Conservation (phyloP, 1,140 invertebrate species). For the Globodera ellingtonae region DNA sequence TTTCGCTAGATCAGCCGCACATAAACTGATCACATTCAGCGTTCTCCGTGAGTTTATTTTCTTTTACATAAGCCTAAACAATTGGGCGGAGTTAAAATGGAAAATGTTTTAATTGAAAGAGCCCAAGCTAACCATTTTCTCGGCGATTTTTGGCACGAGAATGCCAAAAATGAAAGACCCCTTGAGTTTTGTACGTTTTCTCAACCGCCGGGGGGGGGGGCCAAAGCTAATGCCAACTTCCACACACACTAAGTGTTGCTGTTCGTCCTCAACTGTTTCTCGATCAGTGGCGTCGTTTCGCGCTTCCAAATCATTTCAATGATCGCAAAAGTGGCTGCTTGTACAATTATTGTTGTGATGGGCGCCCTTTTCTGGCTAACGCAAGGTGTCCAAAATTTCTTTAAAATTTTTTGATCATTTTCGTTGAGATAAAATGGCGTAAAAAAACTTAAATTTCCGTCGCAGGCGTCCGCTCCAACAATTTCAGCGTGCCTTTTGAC, state of each 20-base stretch:
- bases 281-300: slow-evolving; percentile 45
- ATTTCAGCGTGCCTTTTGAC: slow-evolving; percentile 26
- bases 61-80: too few relatives aligned
- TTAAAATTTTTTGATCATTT: not conserved
- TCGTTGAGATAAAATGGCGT: not conserved
- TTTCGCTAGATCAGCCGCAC: not conserved
- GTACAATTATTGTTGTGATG: slow-evolving; percentile 46
- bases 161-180: too few relatives aligned
- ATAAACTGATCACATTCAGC: not conserved
- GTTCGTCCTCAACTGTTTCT: slow-evolving; percentile 54
- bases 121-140: too few relatives aligned
- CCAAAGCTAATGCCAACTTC: too few relatives aligned
- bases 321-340: slow-evolving; percentile 47
- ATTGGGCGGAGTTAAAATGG: too few relatives aligned
- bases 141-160: too few relatives aligned
- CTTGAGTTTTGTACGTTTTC: too few relatives aligned
- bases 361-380: slow-evolving; percentile 49
- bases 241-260: slow-evolving; percentile 22
- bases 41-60: not conserved
- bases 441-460: too few relatives aligned
- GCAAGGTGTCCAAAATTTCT: slow-evolving; percentile 27
- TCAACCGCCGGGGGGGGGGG: too few relatives aligned
- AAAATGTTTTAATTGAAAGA: too few relatives aligned
- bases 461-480: slow-evolving; percentile 16
- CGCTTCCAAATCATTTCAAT: slow-evolving; percentile 56